Evolutionary conservation across 1,140 invertebrate species (phyloP).

Genomic region (Homalodisca vitripennis): DNA sequence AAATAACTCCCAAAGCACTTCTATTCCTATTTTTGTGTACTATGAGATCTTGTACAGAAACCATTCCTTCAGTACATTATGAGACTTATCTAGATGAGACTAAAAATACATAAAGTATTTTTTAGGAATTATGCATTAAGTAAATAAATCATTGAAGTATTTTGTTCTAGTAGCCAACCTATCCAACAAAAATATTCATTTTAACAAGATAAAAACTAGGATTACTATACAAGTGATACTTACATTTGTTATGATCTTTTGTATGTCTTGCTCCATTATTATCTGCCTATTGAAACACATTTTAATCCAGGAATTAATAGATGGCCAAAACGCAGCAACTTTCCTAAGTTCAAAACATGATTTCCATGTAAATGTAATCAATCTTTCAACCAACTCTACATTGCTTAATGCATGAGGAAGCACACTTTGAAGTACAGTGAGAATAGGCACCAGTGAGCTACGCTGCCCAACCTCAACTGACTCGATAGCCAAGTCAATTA

Average conservation of each 20-base stretch:
- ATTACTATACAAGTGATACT: no score
- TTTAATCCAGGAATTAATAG: conserved; percentile 39
- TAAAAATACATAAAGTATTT: no score
- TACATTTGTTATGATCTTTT: not conserved
- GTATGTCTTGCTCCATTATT: conserved; percentile 1
- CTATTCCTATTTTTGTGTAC: no score
- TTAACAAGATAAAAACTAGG: no score
- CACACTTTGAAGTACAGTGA: conserved; percentile 29
- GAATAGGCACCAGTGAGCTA: conserved; percentile 35
- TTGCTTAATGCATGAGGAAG: conserved; percentile 25
- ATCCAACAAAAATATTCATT: no score
- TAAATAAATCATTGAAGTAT: no score
- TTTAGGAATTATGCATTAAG: no score
- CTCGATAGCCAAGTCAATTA: conserved; percentile 35
- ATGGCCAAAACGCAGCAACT: conserved; percentile 44
- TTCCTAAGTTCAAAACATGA: conserved; percentile 39
- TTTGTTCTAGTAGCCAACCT: no score
- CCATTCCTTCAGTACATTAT: no score
- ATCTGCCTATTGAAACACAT: conserved; percentile 35
- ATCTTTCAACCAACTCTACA: not conserved
- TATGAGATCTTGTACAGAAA: no score
- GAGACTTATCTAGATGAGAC: no score
- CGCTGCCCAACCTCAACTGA: conserved; percentile 39
- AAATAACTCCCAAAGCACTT: no score
- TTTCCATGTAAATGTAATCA: conserved; percentile 30